phyloP scores from a whole-genome alignment of 2,888 invertebrate species.

The Agonum fuliginosum region DNA sequence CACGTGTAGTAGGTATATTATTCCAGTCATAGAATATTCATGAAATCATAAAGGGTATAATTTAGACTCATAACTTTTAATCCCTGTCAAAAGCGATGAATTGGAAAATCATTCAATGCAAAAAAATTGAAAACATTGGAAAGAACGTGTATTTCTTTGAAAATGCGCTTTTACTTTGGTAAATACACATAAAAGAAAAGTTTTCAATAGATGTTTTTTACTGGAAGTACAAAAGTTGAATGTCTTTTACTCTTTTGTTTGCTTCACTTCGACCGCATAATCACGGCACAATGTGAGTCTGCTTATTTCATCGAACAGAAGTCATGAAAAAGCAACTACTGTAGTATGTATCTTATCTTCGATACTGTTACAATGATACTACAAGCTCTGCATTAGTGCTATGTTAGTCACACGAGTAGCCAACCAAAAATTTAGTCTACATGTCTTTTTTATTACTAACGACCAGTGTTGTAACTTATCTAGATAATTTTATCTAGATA shows the following conservation, averaged over 20 bases:
- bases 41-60: slow-evolving; percentile 18
- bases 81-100: slow-evolving; percentile 17
- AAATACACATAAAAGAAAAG: slow-evolving; percentile 24
- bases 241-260: slow-evolving; percentile 18
- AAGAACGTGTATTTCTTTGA: slow-evolving; percentile 16
- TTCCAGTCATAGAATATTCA: slow-evolving; percentile 13
- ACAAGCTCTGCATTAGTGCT: no score
- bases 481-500: no score
- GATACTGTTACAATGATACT: no score
- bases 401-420: no score
- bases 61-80: slow-evolving; percentile 17
- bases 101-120: not conserved
- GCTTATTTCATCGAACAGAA: no score
- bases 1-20: not conserved
- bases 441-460: no score
- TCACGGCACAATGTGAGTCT: no score
- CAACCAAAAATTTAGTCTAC: no score
- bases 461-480: no score
- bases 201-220: slow-evolving; percentile 20
- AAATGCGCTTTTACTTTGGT: slow-evolving; percentile 9
- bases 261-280: not conserved
- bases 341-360: no score
- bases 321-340: no score
- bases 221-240: slow-evolving; percentile 2
- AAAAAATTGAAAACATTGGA: slow-evolving; percentile 14